phyloP scores from a whole-genome alignment of 2,888 invertebrate genomes.

The Drosophila peninsularis region DNA sequence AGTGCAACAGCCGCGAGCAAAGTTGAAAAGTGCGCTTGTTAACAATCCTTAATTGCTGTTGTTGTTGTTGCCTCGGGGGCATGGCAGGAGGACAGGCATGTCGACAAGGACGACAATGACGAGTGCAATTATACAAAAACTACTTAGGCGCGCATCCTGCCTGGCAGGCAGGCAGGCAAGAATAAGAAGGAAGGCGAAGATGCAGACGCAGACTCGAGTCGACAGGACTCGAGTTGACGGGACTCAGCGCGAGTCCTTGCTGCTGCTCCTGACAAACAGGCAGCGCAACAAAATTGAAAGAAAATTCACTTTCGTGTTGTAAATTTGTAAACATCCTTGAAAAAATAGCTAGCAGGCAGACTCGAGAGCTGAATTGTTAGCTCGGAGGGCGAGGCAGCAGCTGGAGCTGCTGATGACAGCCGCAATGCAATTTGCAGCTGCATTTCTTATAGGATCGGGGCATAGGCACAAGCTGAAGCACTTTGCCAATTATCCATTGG shows the following conservation, averaged over 20 bases:
- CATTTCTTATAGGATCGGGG: slow-evolving; percentile 45
- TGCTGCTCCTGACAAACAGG: slow-evolving; percentile 49
- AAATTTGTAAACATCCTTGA: slow-evolving; percentile 81
- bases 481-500: slow-evolving; percentile 59
- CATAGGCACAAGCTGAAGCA: slow-evolving; percentile 42
- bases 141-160: slow-evolving; percentile 79
- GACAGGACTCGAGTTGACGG: slow-evolving; percentile 32
- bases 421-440: slow-evolving; percentile 74
- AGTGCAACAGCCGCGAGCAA: slow-evolving; percentile 75
- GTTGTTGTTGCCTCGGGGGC: slow-evolving; percentile 32
- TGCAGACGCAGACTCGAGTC: slow-evolving; percentile 29
- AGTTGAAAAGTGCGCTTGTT: slow-evolving; percentile 81
- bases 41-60: slow-evolving; percentile 79
- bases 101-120: slow-evolving; percentile 79
- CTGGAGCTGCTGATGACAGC: slow-evolving; percentile 62
- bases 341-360: slow-evolving; percentile 69
- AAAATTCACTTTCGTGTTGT: slow-evolving; percentile 81
- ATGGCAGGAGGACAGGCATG: slow-evolving; percentile 47
- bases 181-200: slow-evolving; percentile 5
- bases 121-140: slow-evolving; percentile 79
- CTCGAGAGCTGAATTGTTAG: slow-evolving; percentile 51
- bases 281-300: slow-evolving; percentile 73
- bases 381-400: slow-evolving; percentile 37
- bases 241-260: slow-evolving; percentile 34
- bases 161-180: slow-evolving; percentile 44